A percentile compares a stretch with the other conserved stretches of the same genome.
Conservation (phyloP, 2,113 vertebrate genomes). For the Ameiurus melas region DNA sequence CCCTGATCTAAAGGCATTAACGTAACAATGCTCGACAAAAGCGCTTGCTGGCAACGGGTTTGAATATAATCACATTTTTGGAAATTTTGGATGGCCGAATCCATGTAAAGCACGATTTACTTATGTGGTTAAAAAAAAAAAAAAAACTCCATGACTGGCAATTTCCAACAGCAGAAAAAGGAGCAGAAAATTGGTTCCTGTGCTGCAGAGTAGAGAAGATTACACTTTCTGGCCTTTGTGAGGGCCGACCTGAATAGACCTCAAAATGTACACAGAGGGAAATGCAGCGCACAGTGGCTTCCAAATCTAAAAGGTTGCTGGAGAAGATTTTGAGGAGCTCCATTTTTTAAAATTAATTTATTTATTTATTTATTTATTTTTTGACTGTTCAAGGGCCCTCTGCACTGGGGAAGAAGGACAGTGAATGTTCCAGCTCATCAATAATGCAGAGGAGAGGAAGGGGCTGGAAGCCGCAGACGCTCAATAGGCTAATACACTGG, state of each 20-base stretch:
- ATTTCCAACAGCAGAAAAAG: slow-evolving; percentile 75
- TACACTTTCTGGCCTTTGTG: slow-evolving; percentile 80
- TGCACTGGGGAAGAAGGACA: slow-evolving; percentile 67
- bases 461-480: slow-evolving; percentile 65
- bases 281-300: slow-evolving; percentile 57
- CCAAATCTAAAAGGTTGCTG: slow-evolving; percentile 73
- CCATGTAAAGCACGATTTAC: slow-evolving; percentile 78
- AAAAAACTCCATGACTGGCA: slow-evolving; percentile 72
- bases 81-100: slow-evolving; percentile 77
- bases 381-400: slow-evolving; percentile 71
- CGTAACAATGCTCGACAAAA: slow-evolving; percentile 76
- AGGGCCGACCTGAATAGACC: slow-evolving; percentile 72
- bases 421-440: slow-evolving; percentile 74
- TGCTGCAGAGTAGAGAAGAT: slow-evolving; percentile 78
- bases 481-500: slow-evolving; percentile 81
- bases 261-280: slow-evolving; percentile 60
- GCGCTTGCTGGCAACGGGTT: slow-evolving; percentile 75
- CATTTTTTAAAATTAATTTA: slow-evolving; percentile 45
- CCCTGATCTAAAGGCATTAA: slow-evolving; percentile 55
- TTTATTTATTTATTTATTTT: neutral
- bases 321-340: slow-evolving; percentile 70
- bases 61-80: slow-evolving; percentile 69
- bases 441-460: slow-evolving; percentile 67
- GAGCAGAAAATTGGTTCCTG: slow-evolving; percentile 81
- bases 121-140: slow-evolving; percentile 74